A percentile compares a stretch with the other conserved stretches of the same genome.
phyloP scores from a whole-genome alignment of 2,888 invertebrate species.

The Melanophora roralis region DNA sequence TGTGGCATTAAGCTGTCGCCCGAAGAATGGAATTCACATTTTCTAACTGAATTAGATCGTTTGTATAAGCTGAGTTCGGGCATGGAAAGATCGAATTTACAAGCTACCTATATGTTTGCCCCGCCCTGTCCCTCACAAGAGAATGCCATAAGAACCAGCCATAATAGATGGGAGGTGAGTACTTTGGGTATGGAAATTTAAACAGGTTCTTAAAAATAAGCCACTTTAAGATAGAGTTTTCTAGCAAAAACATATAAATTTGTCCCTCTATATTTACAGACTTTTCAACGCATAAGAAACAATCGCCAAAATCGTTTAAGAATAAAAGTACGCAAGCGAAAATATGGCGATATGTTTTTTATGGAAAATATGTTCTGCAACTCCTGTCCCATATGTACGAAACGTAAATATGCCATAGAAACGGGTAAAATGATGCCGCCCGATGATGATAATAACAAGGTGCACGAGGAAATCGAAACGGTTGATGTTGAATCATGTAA shows the following conservation, averaged over 20 bases:
- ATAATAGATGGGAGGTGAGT: constrained; percentile 83
- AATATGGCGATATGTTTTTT: constrained; percentile 79
- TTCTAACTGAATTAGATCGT: constrained; percentile 83
- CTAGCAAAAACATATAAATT: background rate
- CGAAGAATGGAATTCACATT: constrained; percentile 84
- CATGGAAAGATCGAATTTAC: constrained; percentile 75
- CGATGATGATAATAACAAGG: constrained; percentile 73
- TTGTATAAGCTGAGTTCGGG: constrained; percentile 81
- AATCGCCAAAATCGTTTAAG: constrained; percentile 84
- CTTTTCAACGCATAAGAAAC: constrained; percentile 83
- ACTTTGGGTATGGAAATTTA: background rate
- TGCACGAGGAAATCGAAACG: constrained; percentile 82
- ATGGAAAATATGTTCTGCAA: constrained; percentile 77
- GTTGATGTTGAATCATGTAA: constrained; percentile 82
- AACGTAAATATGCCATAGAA: constrained; percentile 75
- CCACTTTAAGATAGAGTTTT: no score
- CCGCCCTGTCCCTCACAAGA: constrained; percentile 75
- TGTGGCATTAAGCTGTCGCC: constrained; percentile 83
- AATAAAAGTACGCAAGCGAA: constrained; percentile 82
- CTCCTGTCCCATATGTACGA: constrained; percentile 82
- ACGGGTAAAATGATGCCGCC: constrained; percentile 81
- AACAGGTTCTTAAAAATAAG: background rate
- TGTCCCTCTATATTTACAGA: constrained; percentile 69
- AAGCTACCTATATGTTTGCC: constrained; percentile 76
- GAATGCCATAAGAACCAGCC: constrained; percentile 77